Evolutionary conservation across 1,140 invertebrate genomes (phyloP).

Genomic region (Scaptomyza pallida): DNA sequence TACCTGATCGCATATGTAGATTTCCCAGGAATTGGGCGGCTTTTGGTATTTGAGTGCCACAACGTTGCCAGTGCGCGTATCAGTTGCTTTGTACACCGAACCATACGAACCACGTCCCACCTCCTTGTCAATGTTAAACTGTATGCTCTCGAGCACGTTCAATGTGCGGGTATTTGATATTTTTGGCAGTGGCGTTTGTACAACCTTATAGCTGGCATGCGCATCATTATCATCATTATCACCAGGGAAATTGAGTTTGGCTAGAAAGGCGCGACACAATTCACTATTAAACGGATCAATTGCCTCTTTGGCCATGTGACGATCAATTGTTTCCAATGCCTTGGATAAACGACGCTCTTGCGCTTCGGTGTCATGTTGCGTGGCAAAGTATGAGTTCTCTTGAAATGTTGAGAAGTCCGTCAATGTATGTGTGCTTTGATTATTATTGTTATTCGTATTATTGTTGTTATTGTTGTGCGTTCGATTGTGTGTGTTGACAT

Average conservation of each 20-base stretch:
- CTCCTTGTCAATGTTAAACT: conserved; percentile 89
- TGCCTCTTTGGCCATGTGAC: conserved; percentile 70
- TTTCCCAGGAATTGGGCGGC: conserved; percentile 92
- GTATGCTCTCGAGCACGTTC: conserved; percentile 85
- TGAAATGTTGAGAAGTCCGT: conserved; percentile 81
- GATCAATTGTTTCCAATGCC: conserved; percentile 74
- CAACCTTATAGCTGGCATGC: conserved; percentile 75
- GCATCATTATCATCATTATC: conserved; percentile 71
- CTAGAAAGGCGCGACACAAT: conserved; percentile 85
- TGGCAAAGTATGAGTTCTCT: conserved; percentile 83
- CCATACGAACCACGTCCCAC: conserved; percentile 91
- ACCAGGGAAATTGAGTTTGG: conserved; percentile 85
- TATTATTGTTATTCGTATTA: conserved; percentile 56
- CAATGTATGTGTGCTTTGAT: conserved; percentile 23
- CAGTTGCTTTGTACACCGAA: conserved; percentile 87
- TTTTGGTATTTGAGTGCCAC: conserved; percentile 92
- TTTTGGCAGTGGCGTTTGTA: conserved; percentile 81
- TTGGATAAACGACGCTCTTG: conserved; percentile 75
- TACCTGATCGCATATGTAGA: conserved; percentile 92
- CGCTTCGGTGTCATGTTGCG: conserved; percentile 77
- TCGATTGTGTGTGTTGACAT: conserved; percentile 1
- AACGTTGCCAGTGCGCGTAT: conserved; percentile 85
- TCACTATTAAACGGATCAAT: conserved; percentile 87
- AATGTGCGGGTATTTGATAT: conserved; percentile 85
- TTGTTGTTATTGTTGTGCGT: conserved; percentile 57